Evolutionary conservation across 2,113 vertebrate genomes (phyloP).

Genomic region (Clarias magur): DNA sequence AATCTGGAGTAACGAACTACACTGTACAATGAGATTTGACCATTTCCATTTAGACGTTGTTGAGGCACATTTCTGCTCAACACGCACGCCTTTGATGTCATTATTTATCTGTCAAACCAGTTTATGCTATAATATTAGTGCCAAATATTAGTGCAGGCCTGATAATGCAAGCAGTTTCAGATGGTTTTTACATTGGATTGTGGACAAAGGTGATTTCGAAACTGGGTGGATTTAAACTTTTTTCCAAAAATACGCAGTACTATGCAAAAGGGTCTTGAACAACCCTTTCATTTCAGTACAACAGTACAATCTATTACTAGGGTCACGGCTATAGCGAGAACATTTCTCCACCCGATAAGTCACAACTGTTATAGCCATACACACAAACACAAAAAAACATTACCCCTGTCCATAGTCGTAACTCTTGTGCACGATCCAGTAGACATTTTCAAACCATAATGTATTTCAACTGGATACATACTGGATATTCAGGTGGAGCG

Average conservation of each 20-base stretch:
- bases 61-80: too few relatives aligned
- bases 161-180: background rate
- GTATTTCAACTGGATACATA: background rate
- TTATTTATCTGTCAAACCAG: background rate
- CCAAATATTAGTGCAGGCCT: background rate
- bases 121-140: background rate
- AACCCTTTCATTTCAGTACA: too few relatives aligned
- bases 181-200: background rate
- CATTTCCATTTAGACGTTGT: too few relatives aligned
- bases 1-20: background rate
- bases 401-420: background rate
- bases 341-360: background rate
- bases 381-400: too few relatives aligned
- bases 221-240: background rate
- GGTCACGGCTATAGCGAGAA: background rate
- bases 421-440: background rate
- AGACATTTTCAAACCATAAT: background rate
- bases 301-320: too few relatives aligned
- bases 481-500: background rate
- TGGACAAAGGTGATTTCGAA: background rate
- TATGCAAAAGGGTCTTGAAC: too few relatives aligned
- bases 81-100: background rate
- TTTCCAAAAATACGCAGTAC: background rate
- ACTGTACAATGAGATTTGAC: background rate
- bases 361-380: background rate